A percentile compares a stretch with the other conserved stretches of the same genome.
Conservation (phyloP, 2,888 invertebrate species). For the Periphyllus acericola region DNA sequence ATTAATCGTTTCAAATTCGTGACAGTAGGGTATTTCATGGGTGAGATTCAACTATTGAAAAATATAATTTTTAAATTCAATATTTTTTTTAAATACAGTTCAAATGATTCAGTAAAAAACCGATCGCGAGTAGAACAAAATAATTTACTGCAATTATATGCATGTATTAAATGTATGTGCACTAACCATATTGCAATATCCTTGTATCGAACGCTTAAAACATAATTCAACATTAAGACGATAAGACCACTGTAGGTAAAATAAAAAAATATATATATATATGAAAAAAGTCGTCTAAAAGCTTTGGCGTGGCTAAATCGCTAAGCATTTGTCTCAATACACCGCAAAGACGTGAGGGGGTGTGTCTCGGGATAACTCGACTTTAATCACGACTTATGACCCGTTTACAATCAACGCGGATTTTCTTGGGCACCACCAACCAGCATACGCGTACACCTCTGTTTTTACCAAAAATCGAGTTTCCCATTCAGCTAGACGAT, state of each 20-base stretch:
- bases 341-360: slow-evolving; percentile 37
- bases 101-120: neutral
- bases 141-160: too few species aligned
- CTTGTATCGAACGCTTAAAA: slow-evolving; percentile 36
- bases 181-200: neutral
- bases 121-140: neutral
- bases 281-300: slow-evolving; percentile 44
- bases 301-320: slow-evolving; percentile 54
- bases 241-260: slow-evolving; percentile 20
- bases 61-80: too few species aligned
- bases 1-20: too few species aligned
- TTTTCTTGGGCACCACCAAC: slow-evolving; percentile 33
- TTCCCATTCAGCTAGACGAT: slow-evolving; percentile 32
- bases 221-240: slow-evolving; percentile 37
- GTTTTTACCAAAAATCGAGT: slow-evolving; percentile 49
- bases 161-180: neutral
- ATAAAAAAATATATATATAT: slow-evolving; percentile 6
- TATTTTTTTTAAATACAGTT: neutral
- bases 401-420: slow-evolving; percentile 61
- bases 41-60: too few species aligned
- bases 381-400: slow-evolving; percentile 62
- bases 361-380: slow-evolving; percentile 54
- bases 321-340: slow-evolving; percentile 58
- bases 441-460: slow-evolving; percentile 2
- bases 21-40: too few species aligned